Percentiles rank a stretch among this genome's conserved stretches.
These are phyloP conservation scores for Pangasius djambal DNA, from an alignment of 2,797 vertebrate species.

Conservation along the genomic window DNA sequence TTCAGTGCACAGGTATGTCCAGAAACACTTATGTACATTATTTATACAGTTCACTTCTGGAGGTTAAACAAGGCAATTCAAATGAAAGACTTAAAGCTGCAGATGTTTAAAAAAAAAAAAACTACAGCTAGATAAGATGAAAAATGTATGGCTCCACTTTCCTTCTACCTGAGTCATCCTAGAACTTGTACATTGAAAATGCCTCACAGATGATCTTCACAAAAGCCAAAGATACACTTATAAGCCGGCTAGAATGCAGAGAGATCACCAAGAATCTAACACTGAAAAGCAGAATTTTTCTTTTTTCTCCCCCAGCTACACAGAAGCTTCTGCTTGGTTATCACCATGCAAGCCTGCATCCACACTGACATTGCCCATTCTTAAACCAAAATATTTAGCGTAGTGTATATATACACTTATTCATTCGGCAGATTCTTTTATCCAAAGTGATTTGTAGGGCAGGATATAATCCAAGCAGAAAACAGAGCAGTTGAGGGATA, in stretches of 20 bases:
- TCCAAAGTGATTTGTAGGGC: background rate
- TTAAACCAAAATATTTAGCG: background rate
- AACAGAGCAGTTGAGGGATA: background rate
- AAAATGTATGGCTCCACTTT: background rate
- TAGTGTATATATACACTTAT: background rate
- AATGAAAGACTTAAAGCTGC: background rate
- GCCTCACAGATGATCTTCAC: background rate
- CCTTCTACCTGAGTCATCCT: too few species aligned
- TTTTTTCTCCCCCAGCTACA: background rate
- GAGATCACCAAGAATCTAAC: background rate
- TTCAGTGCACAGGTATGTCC: slow-evolving; percentile 81
- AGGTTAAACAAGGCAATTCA: background rate
- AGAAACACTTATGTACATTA: background rate
- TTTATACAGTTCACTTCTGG: background rate
- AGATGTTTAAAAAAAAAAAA: background rate
- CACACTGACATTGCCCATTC: too few species aligned
- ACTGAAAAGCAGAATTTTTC: too few species aligned
- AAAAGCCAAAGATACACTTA: background rate
- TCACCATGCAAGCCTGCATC: background rate
- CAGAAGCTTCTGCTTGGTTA: background rate
- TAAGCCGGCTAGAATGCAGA: background rate
- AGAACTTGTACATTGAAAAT: background rate
- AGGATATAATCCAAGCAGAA: background rate
- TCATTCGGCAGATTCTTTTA: background rate
- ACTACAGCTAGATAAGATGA: too few species aligned